phyloP scores from a whole-genome alignment of 2,113 vertebrate species.

The Rissa tridactyla region DNA sequence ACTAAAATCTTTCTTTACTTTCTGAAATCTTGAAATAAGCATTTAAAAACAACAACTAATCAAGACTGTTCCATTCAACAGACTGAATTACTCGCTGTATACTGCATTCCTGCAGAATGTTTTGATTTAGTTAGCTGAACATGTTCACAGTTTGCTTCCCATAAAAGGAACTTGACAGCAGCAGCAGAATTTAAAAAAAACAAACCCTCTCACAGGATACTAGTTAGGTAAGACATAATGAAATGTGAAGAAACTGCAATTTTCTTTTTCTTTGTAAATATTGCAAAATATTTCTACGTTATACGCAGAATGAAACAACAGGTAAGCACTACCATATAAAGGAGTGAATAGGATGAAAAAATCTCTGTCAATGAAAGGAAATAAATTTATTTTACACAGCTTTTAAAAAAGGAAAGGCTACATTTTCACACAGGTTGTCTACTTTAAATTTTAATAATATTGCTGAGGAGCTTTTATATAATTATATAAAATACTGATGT shows the following conservation, averaged over 20 bases:
- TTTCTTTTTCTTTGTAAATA: not conserved
- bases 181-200: not conserved
- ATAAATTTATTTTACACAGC: not conserved
- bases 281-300: not conserved
- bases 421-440: not conserved
- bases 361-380: not conserved
- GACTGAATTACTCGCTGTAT: not conserved
- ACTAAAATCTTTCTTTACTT: not conserved
- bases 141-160: not conserved
- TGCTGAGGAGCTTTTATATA: conserved; percentile 28
- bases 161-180: not conserved
- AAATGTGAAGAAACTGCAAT: not conserved
- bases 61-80: not conserved
- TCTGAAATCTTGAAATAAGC: not conserved
- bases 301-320: not conserved
- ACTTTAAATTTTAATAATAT: conserved; percentile 45
- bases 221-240: not conserved
- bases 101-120: not conserved
- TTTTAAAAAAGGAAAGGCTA: not conserved
- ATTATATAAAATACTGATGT: conserved; percentile 43
- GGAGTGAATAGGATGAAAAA: not conserved
- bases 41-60: not conserved
- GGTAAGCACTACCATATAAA: not conserved
- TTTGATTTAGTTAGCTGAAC: not conserved
- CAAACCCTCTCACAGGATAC: not conserved